A percentile compares a stretch with the other conserved stretches of the same genome.
Evolutionary conservation across 1,140 invertebrate species (phyloP).

Genomic region (Adoxophyes honmai): DNA sequence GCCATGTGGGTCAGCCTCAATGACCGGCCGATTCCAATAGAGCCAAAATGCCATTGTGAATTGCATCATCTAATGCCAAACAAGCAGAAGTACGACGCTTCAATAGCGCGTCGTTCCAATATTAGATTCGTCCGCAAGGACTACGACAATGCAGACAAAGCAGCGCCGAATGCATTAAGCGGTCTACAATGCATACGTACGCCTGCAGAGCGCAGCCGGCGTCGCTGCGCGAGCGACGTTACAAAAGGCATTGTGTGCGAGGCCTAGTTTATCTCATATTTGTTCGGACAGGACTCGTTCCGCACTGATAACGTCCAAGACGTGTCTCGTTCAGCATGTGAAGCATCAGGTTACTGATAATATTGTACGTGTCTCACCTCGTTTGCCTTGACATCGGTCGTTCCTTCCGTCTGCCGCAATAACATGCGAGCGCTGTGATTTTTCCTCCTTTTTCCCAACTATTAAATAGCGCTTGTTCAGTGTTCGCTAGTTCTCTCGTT

Average conservation of each 20-base stretch:
- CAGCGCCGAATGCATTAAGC: slow-evolving; percentile 50
- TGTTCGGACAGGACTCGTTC: slow-evolving; percentile 49
- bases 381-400: slow-evolving; percentile 1
- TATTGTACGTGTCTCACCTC: slow-evolving; percentile 2
- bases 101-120: slow-evolving; percentile 34
- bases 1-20: no score
- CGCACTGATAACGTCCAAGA: slow-evolving; percentile 55
- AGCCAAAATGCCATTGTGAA: slow-evolving; percentile 1
- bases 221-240: slow-evolving; percentile 38
- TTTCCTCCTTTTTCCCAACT: no score
- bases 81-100: slow-evolving; percentile 28
- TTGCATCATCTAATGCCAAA: slow-evolving; percentile 23
- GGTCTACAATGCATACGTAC: slow-evolving; percentile 34
- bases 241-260: slow-evolving; percentile 59
- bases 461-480: no score
- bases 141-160: slow-evolving; percentile 42
- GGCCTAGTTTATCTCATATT: slow-evolving; percentile 57
- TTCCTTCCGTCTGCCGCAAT: not conserved
- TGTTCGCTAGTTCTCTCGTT: no score
- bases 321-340: slow-evolving; percentile 21
- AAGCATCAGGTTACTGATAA: slow-evolving; percentile 34
- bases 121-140: slow-evolving; percentile 34
- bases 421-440: no score
- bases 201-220: slow-evolving; percentile 1
- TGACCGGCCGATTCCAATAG: not conserved